Evolutionary conservation across 2,797 vertebrate genomes (phyloP).

Genomic region (Enteromius anoplus): DNA sequence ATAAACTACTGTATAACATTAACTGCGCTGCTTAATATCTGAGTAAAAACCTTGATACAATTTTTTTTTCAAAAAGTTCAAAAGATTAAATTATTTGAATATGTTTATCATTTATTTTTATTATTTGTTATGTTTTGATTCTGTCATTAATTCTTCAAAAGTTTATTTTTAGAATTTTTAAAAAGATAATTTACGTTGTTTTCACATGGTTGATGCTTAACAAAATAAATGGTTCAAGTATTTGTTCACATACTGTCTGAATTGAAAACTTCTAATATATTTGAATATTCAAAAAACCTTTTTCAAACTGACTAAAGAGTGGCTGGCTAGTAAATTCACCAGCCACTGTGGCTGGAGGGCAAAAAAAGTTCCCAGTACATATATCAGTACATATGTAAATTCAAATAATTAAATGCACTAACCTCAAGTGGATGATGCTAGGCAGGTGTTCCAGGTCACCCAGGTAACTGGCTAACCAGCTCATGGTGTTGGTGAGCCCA

Average conservation of each 20-base stretch:
- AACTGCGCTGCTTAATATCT: neutral
- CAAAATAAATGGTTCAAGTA: neutral
- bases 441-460: slow-evolving; percentile 95
- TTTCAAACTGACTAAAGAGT: neutral
- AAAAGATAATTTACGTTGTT: neutral
- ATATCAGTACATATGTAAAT: neutral
- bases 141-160: too few species aligned
- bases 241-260: neutral
- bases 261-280: neutral
- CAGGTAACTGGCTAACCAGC: slow-evolving; percentile 98
- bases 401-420: slow-evolving; percentile 43
- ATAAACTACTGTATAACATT: neutral
- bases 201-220: too few species aligned
- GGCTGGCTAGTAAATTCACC: neutral
- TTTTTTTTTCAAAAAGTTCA: neutral
- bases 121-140: too few species aligned
- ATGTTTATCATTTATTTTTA: too few species aligned
- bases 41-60: neutral
- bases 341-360: neutral
- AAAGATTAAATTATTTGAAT: neutral
- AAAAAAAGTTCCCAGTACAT: neutral
- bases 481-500: slow-evolving; percentile 93
- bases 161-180: neutral
- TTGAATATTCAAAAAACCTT: neutral
- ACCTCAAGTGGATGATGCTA: slow-evolving; percentile 92